Base-by-base conservation (phyloP, 2,113 vertebrate genomes). In the Xiphorhynchus elegans region DNA sequence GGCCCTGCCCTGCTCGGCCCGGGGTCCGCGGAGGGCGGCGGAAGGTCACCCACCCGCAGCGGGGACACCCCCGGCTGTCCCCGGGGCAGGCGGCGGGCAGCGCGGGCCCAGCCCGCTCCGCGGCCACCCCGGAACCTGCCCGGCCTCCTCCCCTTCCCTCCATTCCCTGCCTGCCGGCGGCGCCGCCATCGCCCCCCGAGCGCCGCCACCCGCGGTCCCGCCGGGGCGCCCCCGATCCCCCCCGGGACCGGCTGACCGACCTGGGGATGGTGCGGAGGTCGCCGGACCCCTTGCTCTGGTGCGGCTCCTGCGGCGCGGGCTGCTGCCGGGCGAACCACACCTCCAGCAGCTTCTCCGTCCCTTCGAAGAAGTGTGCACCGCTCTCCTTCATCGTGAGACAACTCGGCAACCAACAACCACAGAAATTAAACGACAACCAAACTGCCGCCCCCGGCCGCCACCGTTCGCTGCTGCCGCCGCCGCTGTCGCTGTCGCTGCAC, bases 351-450 rank as follows among this genome's bases (percentile, higher is more conserved):
- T 99, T 99, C 97, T 99, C 99, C 59, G 99, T 99, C 87, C 99
- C 99, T 98, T 99, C 99, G 98, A 99, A 99, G 98, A 99, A 99
- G 98, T 99, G 99, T 98, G 99, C 99, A 99, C 98, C 98, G 98
- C 98, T 99, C 98, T 99, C 99, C 98, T 99, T 99, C 98, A 97
- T 97, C 95, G 98, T 99, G 99, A 98, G 98, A 98, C 98, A 98
- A 98, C 98, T 98, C 98, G 98, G 98, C 98, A 98, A 98, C 98
- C 98, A 97, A 98, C 98, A 98, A 98, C 98, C 98, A 98, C 98
- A 99, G 98, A 98, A 98, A 98, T 97, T 97, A 89, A 97, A 96
- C 97, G 98, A 80, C 97, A 93, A 97, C 97, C 97, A 97, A 97
- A 98, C 97, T 97, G 89, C 98, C 95, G 97, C 97, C 70, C 96